Percentiles rank a stretch among this genome's conserved stretches.
These are phyloP conservation scores for Holacanthella duospinosa DNA, from an alignment of 2,888 invertebrate species.

Conservation along the genomic window DNA sequence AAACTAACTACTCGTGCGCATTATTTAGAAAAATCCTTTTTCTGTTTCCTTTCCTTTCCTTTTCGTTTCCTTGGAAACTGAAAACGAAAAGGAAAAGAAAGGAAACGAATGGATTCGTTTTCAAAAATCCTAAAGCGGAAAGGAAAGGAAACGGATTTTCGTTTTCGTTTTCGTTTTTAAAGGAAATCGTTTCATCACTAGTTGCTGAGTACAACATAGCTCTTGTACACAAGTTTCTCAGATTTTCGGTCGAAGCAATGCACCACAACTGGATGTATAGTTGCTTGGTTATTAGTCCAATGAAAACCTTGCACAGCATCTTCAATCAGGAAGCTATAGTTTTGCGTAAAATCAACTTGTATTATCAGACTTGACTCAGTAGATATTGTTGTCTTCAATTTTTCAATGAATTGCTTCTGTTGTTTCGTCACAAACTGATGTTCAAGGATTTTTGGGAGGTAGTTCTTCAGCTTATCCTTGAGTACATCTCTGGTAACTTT, in stretches of 20 bases:
- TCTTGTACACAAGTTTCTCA: background rate
- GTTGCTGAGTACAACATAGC: background rate
- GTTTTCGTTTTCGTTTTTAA: too few species aligned
- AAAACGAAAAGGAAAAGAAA: too few species aligned
- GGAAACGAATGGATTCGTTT: too few species aligned
- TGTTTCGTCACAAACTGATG: constrained; percentile 6
- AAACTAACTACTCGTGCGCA: too few species aligned
- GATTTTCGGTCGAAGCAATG: background rate
- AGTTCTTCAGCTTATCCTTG: background rate
- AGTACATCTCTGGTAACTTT: too few species aligned
- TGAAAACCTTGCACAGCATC: constrained; percentile 7
- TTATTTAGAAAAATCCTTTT: too few species aligned
- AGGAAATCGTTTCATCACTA: too few species aligned
- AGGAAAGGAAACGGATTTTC: too few species aligned
- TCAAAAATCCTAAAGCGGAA: too few species aligned
- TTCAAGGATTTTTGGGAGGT: background rate
- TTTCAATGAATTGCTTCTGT: background rate
- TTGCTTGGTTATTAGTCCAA: constrained; percentile 12
- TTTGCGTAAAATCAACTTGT: constrained; percentile 8
- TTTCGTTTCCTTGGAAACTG: too few species aligned
- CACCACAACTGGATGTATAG: constrained; percentile 9
- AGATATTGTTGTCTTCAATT: background rate
- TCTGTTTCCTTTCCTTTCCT: too few species aligned
- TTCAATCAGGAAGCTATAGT: constrained; percentile 7
- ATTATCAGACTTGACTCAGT: background rate